phyloP scores from a whole-genome alignment of 2,113 vertebrate genomes.

The Alethe castanea region DNA sequence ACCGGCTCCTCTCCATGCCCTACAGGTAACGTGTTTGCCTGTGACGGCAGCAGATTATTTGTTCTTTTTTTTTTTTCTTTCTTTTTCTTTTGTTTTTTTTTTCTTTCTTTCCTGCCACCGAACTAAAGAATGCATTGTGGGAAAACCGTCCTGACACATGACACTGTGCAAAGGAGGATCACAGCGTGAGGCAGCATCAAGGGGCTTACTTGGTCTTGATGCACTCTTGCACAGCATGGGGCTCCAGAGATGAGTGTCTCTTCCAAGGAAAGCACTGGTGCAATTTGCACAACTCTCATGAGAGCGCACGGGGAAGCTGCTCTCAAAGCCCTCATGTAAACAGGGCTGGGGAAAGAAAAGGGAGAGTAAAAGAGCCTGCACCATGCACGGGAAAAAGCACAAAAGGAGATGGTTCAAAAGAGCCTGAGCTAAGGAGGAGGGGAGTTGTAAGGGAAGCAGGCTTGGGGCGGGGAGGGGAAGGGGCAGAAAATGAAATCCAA shows the following conservation, averaged over 20 bases:
- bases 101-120: conserved; percentile 64
- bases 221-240: conserved; percentile 81
- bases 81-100: conserved; percentile 38
- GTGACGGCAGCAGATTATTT: conserved; percentile 77
- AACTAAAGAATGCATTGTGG: conserved; percentile 86
- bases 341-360: conserved; percentile 67
- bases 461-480: neutral
- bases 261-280: conserved; percentile 76
- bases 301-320: conserved; percentile 71
- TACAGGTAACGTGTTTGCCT: conserved; percentile 75
- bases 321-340: conserved; percentile 74
- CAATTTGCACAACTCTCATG: conserved; percentile 80
- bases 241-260: conserved; percentile 77
- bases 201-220: conserved; percentile 84
- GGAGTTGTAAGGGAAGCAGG: neutral
- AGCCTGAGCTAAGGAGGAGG: conserved; percentile 61
- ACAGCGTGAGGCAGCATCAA: conserved; percentile 82
- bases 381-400: conserved; percentile 59
- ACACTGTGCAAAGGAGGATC: conserved; percentile 82
- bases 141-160: conserved; percentile 81
- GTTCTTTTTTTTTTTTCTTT: conserved; percentile 62
- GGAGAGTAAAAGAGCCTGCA: conserved; percentile 69
- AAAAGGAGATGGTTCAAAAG: conserved; percentile 75
- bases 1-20: conserved; percentile 39
- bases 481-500: conserved; percentile 63